phyloP scores from a whole-genome alignment of 2,113 vertebrate species.

The Tetrax tetrax region DNA sequence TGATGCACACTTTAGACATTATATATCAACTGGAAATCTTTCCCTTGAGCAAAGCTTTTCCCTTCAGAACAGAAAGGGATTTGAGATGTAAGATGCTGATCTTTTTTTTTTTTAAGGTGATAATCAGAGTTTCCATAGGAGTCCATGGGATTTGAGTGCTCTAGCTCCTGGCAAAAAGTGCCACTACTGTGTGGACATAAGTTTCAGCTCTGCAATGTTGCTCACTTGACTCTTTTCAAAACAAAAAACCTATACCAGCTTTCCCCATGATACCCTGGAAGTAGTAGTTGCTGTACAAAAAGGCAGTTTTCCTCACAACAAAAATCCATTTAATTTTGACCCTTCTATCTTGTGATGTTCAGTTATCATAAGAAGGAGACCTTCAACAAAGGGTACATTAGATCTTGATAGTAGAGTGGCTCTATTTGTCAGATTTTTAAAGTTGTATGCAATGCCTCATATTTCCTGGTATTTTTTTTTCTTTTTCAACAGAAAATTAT shows the following conservation, averaged over 20 bases:
- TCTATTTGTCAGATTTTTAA: not conserved
- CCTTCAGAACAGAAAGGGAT: not conserved
- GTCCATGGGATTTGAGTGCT: not conserved
- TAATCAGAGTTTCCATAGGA: not conserved
- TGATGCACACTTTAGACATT: not conserved
- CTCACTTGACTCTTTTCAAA: not conserved
- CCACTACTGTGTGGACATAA: not conserved
- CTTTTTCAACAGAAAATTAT: not conserved
- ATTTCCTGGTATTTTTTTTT: not conserved
- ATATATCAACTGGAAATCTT: not conserved
- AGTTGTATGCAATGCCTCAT: not conserved
- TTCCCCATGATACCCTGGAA: not conserved
- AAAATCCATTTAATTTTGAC: not conserved
- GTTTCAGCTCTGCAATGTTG: not conserved
- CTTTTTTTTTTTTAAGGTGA: not conserved
- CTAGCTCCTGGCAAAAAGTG: not conserved
- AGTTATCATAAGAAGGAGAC: not conserved
- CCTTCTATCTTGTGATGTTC: not conserved
- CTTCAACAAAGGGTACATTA: not conserved
- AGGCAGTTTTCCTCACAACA: not conserved
- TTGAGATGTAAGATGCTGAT: not conserved
- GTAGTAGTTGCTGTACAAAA: not conserved
- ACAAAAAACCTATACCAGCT: not conserved
- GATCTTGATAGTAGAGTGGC: not conserved
- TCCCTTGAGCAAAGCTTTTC: not conserved